phyloP scores from a whole-genome alignment of 2,888 invertebrate species.

The Rhingia rostrata region DNA sequence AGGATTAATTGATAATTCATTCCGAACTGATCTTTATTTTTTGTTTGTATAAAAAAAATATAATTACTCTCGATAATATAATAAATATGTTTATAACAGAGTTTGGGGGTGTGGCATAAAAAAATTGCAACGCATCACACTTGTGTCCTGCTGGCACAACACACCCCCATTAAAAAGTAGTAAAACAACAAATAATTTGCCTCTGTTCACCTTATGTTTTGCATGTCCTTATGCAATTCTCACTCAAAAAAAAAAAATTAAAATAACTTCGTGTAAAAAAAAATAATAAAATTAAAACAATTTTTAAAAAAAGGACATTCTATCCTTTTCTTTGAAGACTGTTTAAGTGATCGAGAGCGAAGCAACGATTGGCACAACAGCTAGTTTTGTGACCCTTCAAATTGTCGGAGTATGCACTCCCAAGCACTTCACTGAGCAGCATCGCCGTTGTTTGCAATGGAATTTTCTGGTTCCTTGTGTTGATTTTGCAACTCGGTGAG shows the following conservation, averaged over 20 bases:
- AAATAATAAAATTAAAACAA: conserved; percentile 26
- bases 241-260: conserved; percentile 49
- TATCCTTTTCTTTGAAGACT: conserved; percentile 49
- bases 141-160: conserved; percentile 23
- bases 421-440: conserved; percentile 40
- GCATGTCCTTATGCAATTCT: conserved; percentile 43
- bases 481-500: conserved; percentile 77
- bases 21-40: conserved; percentile 26
- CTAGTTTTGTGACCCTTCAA: conserved; percentile 9
- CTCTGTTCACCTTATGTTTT: conserved; percentile 1
- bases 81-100: conserved; percentile 55
- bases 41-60: conserved; percentile 59
- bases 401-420: conserved; percentile 15
- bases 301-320: conserved; percentile 42
- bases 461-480: conserved; percentile 63
- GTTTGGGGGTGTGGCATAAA: conserved; percentile 13
- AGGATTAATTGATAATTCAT: conserved; percentile 48
- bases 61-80: conserved; percentile 35
- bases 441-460: conserved; percentile 26
- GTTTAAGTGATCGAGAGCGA: conserved; percentile 63
- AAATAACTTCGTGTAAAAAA: conserved; percentile 45
- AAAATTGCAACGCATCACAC: conserved; percentile 48
- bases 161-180: conserved; percentile 20
- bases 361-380: conserved; percentile 49
- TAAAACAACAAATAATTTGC: conserved; percentile 32